A percentile compares a stretch with the other conserved stretches of the same genome.
phyloP scores from a whole-genome alignment of 2,888 invertebrate genomes.

The Cybosia mesomella region DNA sequence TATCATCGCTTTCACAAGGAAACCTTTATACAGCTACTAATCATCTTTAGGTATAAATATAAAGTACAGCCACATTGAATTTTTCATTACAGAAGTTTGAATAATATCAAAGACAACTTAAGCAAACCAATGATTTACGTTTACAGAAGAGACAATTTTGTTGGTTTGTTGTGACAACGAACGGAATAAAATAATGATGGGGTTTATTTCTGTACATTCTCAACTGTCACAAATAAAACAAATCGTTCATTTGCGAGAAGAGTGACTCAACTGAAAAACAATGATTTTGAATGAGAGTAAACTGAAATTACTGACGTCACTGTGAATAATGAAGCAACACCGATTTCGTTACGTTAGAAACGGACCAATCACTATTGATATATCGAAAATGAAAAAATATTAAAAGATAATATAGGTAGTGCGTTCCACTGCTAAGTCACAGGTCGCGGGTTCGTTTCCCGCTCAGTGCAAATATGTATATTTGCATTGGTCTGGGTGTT shows the following conservation, averaged over 20 bases:
- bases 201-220: not conserved
- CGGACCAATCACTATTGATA: not conserved
- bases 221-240: conserved; percentile 1
- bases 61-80: conserved; percentile 3
- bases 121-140: not conserved
- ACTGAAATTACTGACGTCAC: not conserved
- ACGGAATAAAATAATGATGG: not conserved
- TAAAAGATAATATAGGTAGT: no score
- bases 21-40: not conserved
- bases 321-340: conserved; percentile 1
- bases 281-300: not conserved
- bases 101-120: conserved; percentile 13
- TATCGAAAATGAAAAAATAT: not conserved
- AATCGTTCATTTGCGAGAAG: conserved; percentile 1
- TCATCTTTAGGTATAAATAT: not conserved
- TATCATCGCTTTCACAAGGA: not conserved
- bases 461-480: no score
- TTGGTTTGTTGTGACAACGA: not conserved
- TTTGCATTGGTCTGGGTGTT: no score
- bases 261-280: not conserved
- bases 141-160: not conserved
- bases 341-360: not conserved
- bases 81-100: conserved; percentile 4
- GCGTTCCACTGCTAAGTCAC: no score
- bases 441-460: no score